Evolutionary conservation across 2,797 vertebrate species (phyloP).

Genomic region (Huso huso): DNA sequence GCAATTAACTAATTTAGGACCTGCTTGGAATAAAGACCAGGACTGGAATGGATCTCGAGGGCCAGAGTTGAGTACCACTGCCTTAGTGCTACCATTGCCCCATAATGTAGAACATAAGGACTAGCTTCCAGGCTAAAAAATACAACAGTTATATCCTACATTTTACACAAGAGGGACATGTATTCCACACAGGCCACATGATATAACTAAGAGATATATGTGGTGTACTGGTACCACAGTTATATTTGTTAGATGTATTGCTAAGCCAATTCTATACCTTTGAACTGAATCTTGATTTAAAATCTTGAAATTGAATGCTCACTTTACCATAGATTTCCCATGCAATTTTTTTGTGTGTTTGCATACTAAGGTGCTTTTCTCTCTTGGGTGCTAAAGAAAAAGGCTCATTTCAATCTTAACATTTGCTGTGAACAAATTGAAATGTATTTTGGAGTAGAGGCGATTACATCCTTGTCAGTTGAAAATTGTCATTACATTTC

Average conservation of each 20-base stretch:
- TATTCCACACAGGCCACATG: slow-evolving; percentile 15
- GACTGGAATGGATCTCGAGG: too few species aligned
- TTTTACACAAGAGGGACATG: neutral
- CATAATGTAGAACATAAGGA: neutral
- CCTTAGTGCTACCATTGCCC: neutral
- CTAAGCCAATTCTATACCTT: slow-evolving; percentile 31
- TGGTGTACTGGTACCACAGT: slow-evolving; percentile 18
- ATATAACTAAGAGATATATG: slow-evolving; percentile 15
- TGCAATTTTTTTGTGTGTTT: slow-evolving; percentile 65
- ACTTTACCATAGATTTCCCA: slow-evolving; percentile 73
- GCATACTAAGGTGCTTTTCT: slow-evolving; percentile 52
- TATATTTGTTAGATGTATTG: slow-evolving; percentile 27
- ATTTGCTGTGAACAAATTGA: slow-evolving; percentile 54
- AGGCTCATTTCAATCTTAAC: slow-evolving; percentile 61
- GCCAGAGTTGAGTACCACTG: too few species aligned
- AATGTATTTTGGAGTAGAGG: slow-evolving; percentile 66
- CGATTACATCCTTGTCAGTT: slow-evolving; percentile 71
- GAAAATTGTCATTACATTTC: slow-evolving; percentile 64
- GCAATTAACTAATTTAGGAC: too few species aligned
- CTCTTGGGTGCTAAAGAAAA: slow-evolving; percentile 69
- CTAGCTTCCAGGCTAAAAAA: too few species aligned
- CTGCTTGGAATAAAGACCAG: too few species aligned
- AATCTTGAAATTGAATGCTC: slow-evolving; percentile 77
- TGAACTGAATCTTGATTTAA: slow-evolving; percentile 72
- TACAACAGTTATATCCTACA: too few species aligned